Base-by-base conservation (phyloP, 2,797 vertebrate species). In the Arrhamphus sclerolepis region DNA sequence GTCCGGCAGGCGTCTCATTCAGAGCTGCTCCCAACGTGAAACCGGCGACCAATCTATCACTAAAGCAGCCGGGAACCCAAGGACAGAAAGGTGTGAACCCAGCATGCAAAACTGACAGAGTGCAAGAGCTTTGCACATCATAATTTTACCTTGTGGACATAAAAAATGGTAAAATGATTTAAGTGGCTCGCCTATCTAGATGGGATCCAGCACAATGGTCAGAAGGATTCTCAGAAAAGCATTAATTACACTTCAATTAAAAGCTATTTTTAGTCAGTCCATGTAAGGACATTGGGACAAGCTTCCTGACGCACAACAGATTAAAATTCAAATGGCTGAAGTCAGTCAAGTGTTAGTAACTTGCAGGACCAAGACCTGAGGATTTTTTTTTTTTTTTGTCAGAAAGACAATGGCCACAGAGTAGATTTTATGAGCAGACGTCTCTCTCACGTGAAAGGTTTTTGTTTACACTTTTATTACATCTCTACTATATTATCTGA, bases 401-500 rank as follows among this genome's bases (percentile, higher is more conserved):
- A 86, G 84, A 89, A 91, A 91, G 89, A 88, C 83, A 89, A 85
- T 84, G 59, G 82, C 42, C 65, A 74, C 61, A 67, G 77, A 72
- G 76, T 42, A 60, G 57, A 40, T 74, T 92, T 93, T 90, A 88
- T 82, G 79, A 91, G 89, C 83, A 80, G 88, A 81, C 86, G 69
- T 93, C 93, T 89, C 78, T 91, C 85, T 75, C n/a, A n/a, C 79
- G 86, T 89, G 91, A 82, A 84, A 68, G 87, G 89, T 89, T 95
- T 94, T 95, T 95, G 92, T 97, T 97, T 95, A 94, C 89, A 85
- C 89, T 93, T 95, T 92, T 92, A 92, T 95, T 94, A 92, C 91
- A 92, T 83, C 80, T 93, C 89, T 80, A 84, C 89, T 90, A 84
- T 80, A 92, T 95, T 94, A 93, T 93, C 89, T 90, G 93, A 93